phyloP scores from a whole-genome alignment of 2,888 invertebrate genomes.

The Tenthredo scrophulariae region DNA sequence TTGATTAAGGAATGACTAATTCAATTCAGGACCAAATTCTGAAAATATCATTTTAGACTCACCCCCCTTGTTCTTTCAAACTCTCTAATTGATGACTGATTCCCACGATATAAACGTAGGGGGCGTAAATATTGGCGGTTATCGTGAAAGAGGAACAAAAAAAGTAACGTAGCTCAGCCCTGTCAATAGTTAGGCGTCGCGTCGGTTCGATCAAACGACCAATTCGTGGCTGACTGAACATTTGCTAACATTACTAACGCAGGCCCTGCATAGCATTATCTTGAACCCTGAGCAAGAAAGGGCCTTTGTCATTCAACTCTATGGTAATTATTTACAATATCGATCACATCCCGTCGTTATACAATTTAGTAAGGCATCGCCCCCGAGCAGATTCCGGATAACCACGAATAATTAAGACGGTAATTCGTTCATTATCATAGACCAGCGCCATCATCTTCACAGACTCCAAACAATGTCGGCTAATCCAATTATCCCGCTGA shows the following conservation, averaged over 20 bases:
- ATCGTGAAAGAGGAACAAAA: background rate
- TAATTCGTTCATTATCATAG: conserved; percentile 17
- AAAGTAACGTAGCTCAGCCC: background rate
- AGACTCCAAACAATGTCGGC: background rate
- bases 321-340: conserved; percentile 40
- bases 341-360: conserved; percentile 17
- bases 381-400: background rate
- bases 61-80: background rate
- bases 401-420: conserved; percentile 18
- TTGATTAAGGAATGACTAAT: background rate
- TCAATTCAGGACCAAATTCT: background rate
- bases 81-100: background rate
- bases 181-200: background rate
- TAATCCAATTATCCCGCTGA: background rate
- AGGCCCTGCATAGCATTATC: conserved; percentile 1
- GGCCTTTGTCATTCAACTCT: conserved; percentile 28
- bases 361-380: background rate
- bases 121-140: background rate
- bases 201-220: background rate
- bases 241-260: conserved; percentile 1
- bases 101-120: background rate
- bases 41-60: background rate
- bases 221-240: conserved; percentile 30
- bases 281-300: background rate
- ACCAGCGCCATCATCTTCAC: background rate